These are phyloP conservation scores for Dolichopus griseipennis DNA, from an alignment of 2,888 invertebrate genomes.

Conservation along the genomic window DNA sequence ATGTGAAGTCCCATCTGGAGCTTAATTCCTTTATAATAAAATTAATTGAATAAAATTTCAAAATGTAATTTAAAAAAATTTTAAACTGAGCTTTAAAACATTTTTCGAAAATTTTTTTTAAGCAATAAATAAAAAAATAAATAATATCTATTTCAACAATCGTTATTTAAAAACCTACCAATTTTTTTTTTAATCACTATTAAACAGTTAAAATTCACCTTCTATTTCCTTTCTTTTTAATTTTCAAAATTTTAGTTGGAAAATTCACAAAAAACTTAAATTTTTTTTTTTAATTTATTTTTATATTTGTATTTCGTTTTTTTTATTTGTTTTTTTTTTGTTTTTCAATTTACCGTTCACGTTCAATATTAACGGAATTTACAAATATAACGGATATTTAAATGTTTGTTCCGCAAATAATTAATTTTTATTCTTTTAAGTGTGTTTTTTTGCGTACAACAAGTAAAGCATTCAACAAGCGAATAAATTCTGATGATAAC, in stretches of 20 bases:
- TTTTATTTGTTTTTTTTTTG: neutral
- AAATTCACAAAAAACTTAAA: neutral
- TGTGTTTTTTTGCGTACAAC: neutral
- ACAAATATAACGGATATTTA: neutral
- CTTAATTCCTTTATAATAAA: too few species aligned
- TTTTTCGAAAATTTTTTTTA: too few species aligned
- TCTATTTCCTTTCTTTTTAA: neutral
- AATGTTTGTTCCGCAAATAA: neutral
- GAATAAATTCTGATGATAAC: constrained; percentile 6
- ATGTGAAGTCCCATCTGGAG: too few species aligned
- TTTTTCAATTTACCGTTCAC: neutral
- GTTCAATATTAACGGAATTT: neutral
- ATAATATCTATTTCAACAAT: too few species aligned
- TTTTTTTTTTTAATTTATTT: neutral
- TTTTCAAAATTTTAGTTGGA: neutral
- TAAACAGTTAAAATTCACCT: neutral
- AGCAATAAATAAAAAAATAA: too few species aligned
- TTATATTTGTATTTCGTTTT: neutral
- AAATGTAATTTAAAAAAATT: too few species aligned
- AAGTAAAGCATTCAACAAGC: neutral
- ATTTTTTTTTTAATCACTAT: too few species aligned
- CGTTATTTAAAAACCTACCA: too few species aligned
- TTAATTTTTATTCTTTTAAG: neutral
- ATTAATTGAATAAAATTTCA: too few species aligned
- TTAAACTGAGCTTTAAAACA: too few species aligned